phyloP scores from a whole-genome alignment of 2,797 vertebrate genomes.

The Falco naumanni region DNA sequence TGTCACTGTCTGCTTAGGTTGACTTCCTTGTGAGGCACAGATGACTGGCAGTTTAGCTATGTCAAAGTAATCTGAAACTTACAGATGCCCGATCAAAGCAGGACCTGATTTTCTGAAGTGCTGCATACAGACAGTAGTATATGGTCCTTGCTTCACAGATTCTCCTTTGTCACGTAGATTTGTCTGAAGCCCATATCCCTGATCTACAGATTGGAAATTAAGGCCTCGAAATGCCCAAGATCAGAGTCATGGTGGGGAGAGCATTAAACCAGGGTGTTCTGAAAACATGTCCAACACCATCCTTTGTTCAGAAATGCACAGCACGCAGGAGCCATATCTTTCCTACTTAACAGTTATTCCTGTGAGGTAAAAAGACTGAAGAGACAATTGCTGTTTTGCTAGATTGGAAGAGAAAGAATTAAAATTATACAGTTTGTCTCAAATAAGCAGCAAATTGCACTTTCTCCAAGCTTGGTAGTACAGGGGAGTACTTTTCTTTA shows the following conservation, averaged over 20 bases:
- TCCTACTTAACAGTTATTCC: not conserved
- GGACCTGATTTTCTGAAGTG: not conserved
- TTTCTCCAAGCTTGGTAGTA: not conserved
- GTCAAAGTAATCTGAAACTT: not conserved
- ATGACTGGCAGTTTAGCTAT: not conserved
- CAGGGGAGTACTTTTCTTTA: not conserved
- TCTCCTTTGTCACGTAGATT: not conserved
- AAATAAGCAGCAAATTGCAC: not conserved
- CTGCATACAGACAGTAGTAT: not conserved
- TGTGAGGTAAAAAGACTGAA: not conserved
- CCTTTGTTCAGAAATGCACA: not conserved
- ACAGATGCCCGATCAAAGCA: not conserved
- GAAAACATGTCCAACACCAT: not conserved
- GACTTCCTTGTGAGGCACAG: not conserved
- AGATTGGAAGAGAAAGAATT: not conserved
- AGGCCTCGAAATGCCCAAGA: not conserved
- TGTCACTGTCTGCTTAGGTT: not conserved
- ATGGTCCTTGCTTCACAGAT: not conserved
- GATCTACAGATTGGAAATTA: not conserved
- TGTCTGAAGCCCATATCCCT: not conserved
- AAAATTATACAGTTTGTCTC: not conserved
- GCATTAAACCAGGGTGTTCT: not conserved
- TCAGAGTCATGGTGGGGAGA: not conserved
- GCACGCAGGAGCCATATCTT: not conserved
- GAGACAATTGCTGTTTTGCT: not conserved